Evolutionary conservation across 2,888 invertebrate species (phyloP).

Genomic region (Therioaphis trifolii): DNA sequence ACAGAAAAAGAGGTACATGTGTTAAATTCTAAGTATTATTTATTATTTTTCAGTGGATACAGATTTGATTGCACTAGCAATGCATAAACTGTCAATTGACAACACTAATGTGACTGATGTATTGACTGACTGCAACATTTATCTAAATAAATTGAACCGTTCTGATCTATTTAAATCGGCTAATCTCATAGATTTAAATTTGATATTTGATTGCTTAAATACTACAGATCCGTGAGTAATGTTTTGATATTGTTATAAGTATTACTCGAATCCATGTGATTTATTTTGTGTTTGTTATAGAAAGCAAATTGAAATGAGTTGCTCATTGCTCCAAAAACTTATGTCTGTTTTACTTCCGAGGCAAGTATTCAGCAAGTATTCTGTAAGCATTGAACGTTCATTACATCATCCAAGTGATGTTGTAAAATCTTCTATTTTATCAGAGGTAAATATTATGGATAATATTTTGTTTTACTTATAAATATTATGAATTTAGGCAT

Average conservation of each 20-base stretch:
- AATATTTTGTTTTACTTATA: background rate
- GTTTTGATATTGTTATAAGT: background rate
- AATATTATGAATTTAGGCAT: background rate
- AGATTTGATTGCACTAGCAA: slow-evolving; percentile 41
- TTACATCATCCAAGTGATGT: slow-evolving; percentile 43
- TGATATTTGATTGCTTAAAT: slow-evolving; percentile 77
- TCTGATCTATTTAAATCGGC: slow-evolving; percentile 22
- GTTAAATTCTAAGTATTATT: background rate
- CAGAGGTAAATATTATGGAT: slow-evolving; percentile 10
- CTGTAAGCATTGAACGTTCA: slow-evolving; percentile 42
- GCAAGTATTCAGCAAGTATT: slow-evolving; percentile 6
- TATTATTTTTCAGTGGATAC: slow-evolving; percentile 42
- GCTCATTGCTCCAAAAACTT: slow-evolving; percentile 25
- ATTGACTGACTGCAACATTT: slow-evolving; percentile 43
- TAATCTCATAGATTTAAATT: slow-evolving; percentile 71
- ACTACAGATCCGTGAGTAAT: slow-evolving; percentile 70
- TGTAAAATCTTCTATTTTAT: slow-evolving; percentile 49
- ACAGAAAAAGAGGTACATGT: background rate
- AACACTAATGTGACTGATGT: slow-evolving; percentile 11
- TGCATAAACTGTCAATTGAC: slow-evolving; percentile 48
- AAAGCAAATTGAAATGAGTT: slow-evolving; percentile 31
- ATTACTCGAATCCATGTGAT: background rate
- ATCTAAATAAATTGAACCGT: slow-evolving; percentile 35
- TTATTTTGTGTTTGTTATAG: slow-evolving; percentile 3
- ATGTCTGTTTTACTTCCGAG: background rate